Percentiles rank a stretch among this genome's conserved stretches.
Evolutionary conservation across 1,140 invertebrate species (phyloP).

Genomic region (Archegozetes longisetosus): DNA sequence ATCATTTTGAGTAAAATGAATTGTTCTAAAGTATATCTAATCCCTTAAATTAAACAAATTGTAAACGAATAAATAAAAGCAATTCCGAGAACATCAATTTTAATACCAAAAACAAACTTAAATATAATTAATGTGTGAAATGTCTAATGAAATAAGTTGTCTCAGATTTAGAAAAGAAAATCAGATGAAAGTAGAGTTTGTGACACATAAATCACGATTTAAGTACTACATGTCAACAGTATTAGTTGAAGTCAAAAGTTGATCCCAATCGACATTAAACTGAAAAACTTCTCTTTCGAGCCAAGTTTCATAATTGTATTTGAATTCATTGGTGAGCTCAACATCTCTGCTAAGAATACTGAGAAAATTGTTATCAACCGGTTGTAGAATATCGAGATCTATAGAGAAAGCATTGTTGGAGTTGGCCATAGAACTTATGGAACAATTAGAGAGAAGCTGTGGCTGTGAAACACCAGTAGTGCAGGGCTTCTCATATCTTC

Average conservation of each 20-base stretch:
- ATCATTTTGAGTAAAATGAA: too few relatives aligned
- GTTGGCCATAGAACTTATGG: neutral
- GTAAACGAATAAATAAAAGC: neutral
- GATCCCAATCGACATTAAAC: slow-evolving; percentile 46
- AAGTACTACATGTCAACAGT: neutral
- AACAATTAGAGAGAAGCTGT: slow-evolving; percentile 20
- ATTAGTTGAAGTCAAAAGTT: slow-evolving; percentile 28
- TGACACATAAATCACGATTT: neutral
- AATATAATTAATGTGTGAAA: neutral
- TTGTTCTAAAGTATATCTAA: too few relatives aligned
- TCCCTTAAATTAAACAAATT: too few relatives aligned
- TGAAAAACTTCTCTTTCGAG: slow-evolving; percentile 90
- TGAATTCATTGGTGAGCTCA: slow-evolving; percentile 86
- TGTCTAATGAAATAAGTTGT: neutral
- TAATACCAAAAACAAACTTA: neutral
- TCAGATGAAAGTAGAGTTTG: neutral
- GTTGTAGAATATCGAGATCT: slow-evolving; percentile 38
- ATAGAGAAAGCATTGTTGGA: neutral
- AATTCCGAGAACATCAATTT: neutral
- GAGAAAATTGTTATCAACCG: slow-evolving; percentile 65
- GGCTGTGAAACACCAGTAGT: neutral
- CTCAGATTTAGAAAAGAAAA: neutral
- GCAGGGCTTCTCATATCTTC: slow-evolving; percentile 49
- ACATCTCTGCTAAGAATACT: slow-evolving; percentile 52
- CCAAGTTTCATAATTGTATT: slow-evolving; percentile 90